Evolutionary conservation across 2,888 invertebrate species (phyloP), one percentile per base, ranked within the genome.

Genomic region (Erebia ligea): DNA sequence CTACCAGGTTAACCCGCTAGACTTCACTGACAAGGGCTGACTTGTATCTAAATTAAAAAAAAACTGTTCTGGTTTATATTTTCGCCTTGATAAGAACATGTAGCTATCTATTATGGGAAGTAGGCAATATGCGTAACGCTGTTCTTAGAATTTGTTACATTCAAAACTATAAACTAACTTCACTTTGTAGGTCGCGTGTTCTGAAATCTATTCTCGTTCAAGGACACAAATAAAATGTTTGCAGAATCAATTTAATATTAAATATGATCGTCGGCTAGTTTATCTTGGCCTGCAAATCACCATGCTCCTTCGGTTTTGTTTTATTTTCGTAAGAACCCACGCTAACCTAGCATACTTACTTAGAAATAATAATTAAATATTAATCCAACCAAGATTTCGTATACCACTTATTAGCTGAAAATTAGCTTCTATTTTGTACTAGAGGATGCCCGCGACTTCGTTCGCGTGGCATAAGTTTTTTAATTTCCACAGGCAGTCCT

Each of bases 151-250:
- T 10, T 19, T 10, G 54, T 54, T 54, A 54, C 9, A 54, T 54
- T 19, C 19, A 54, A 54, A 54, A 19, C 10, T 54, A 54, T 15
- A 5, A 58, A 58, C 10, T 21, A 21, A 58, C 15, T 58, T 34
- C n/a, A 58, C 34, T 58, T 58, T 40, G n/a, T 58, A 58, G 19
- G 42, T 61, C 11, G 61, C 61, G 42, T 34, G 48, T 34, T 45
- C 54, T 70, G 34, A 73, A 67, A 62, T 66, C 62, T 70, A 70
- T 68, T 70, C 67, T 34, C 50, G 13, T 50, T 57, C 66, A 67
- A 48, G 59, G 66, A 61, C 58, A 67, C 19, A 59, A 67, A 67
- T 59, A 62, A 62, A 56, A 68, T 62, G 42, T 68, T 62, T 62
- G 54, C 61, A n/a, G 21, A 42, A 54, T 45, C 54, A 54, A 54